A percentile compares a stretch with the other conserved stretches of the same genome.
phyloP scores from a whole-genome alignment of 1,140 invertebrate genomes.

The Drosophila ercepeae region DNA sequence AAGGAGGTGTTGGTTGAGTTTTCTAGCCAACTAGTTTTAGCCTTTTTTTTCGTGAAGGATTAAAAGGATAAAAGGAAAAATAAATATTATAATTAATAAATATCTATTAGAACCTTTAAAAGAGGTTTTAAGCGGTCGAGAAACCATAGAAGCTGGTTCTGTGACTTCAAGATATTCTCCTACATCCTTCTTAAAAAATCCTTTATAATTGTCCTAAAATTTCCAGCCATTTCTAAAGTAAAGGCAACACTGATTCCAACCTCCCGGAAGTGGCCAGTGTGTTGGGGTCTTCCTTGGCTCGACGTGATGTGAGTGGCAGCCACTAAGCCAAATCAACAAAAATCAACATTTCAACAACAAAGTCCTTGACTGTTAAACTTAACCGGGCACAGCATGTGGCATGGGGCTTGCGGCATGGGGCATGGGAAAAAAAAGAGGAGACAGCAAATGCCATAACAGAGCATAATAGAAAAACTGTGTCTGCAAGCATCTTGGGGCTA shows the following conservation, averaged over 20 bases:
- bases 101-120: too few species aligned
- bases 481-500: slow-evolving; percentile 57
- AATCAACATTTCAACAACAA: slow-evolving; percentile 81
- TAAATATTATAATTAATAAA: too few species aligned
- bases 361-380: slow-evolving; percentile 81
- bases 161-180: too few species aligned
- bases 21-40: background rate
- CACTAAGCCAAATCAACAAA: slow-evolving; percentile 81
- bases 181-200: too few species aligned
- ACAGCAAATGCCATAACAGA: slow-evolving; percentile 60
- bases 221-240: background rate
- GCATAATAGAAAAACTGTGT: slow-evolving; percentile 74
- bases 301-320: slow-evolving; percentile 65
- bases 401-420: background rate
- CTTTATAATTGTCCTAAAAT: too few species aligned
- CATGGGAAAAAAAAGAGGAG: slow-evolving; percentile 7
- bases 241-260: background rate
- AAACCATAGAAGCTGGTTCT: too few species aligned
- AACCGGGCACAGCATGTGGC: slow-evolving; percentile 55
- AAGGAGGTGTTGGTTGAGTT: background rate
- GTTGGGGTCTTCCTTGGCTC: background rate
- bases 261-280: background rate
- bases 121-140: too few species aligned
- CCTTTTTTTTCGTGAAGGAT: too few species aligned
- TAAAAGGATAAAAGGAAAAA: too few species aligned